Base-by-base conservation (phyloP, 2,888 invertebrate species). In the Machimus atricapillus region DNA sequence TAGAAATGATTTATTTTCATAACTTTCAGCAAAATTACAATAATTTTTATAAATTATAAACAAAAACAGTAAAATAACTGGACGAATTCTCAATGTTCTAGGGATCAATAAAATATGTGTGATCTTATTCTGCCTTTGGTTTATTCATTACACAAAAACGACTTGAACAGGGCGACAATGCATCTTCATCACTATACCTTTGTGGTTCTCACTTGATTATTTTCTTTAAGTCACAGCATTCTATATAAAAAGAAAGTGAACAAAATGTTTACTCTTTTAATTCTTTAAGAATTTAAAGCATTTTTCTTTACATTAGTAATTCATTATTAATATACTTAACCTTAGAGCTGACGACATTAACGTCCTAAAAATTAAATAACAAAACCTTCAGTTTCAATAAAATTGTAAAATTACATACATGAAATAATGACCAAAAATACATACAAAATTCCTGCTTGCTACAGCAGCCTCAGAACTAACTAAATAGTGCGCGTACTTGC, bases 201-300 rank as follows among this genome's bases (percentile, higher is more conserved):
- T 78, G 23, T 78, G 46, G 46, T 43, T 78, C 43, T 56, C 52
- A 56, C 56, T 81, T 81, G 66, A 37, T 83, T 83, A 66, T 83
- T 83, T 83, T 83, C 73, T 73, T 83, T 83, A 83, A 66, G 83
- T 83, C 83, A 83, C 83, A 83, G 83, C 83, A 66, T 83, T 83
- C 58, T 66, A 83, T 83, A 83, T 83, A 83, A 83, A 83, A 66
- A 58, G 66, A 83, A 83, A 83, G 37, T 73, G 83, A 83, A 83
- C 83, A 83, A 83, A 83, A 83, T 83, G 73, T 83, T 66, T 83
- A 83, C 58, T 66, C 73, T 73, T 73, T 83, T 83, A 83, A 58
- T 83, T 83, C 83, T 83, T 83, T 83, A 66, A 83, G 83, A 83
- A 83, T 83, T 83, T 83, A 83, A 83, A 83, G 83, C 83, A 83